phyloP scores from a whole-genome alignment of 2,797 vertebrate species.

The Tenualosa ilisha region DNA sequence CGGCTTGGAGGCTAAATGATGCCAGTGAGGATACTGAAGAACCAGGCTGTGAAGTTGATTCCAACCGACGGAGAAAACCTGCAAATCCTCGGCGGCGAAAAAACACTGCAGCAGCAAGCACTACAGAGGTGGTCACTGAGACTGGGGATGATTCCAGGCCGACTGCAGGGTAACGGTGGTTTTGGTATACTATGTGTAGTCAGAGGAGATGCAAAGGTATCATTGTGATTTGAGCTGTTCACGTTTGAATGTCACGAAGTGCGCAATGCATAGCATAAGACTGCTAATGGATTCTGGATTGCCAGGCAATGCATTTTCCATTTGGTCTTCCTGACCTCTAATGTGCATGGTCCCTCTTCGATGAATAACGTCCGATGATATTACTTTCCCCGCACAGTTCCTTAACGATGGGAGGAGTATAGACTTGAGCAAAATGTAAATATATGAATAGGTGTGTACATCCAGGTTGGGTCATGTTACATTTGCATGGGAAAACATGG shows the following conservation, averaged over 20 bases:
- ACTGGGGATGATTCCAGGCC: constrained; percentile 61
- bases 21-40: constrained; percentile 69
- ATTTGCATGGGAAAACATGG: not conserved
- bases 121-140: constrained; percentile 57
- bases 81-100: constrained; percentile 82
- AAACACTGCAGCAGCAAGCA: constrained; percentile 66
- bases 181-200: not conserved
- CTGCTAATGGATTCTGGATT: not conserved
- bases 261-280: too few species aligned
- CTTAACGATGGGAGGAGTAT: constrained; percentile 9
- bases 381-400: not conserved
- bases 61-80: constrained; percentile 82
- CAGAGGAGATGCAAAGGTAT: not conserved
- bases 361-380: not conserved
- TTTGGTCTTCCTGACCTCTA: not conserved
- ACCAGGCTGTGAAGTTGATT: constrained; percentile 61
- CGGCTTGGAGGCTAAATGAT: constrained; percentile 76
- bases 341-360: not conserved
- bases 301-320: not conserved
- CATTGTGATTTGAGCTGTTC: not conserved
- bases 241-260: not conserved
- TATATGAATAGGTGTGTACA: not conserved
- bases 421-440: not conserved
- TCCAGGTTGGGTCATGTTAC: not conserved
- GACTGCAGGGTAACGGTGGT: constrained; percentile 64